phyloP scores from a whole-genome alignment of 2,797 vertebrate genomes.

The Silurus aristotelis region DNA sequence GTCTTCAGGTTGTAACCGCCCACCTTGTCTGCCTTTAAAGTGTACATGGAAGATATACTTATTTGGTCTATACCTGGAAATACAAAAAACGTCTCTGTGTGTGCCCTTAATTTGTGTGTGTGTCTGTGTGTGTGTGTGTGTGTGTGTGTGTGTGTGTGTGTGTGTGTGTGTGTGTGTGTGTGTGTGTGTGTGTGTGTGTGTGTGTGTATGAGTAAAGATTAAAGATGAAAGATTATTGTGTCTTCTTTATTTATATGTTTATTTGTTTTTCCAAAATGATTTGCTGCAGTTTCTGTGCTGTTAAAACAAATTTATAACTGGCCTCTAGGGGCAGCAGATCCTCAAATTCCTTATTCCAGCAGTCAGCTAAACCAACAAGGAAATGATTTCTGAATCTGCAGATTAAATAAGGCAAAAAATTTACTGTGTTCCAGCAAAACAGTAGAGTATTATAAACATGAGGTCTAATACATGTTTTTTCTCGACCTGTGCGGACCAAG shows the following conservation, averaged over 20 bases:
- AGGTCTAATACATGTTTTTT: conserved; percentile 10
- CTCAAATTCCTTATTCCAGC: conserved; percentile 26
- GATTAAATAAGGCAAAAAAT: conserved; percentile 22
- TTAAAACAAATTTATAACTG: neutral
- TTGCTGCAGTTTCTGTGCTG: neutral
- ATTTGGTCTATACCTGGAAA: neutral
- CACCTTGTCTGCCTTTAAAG: conserved; percentile 4
- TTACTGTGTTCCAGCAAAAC: conserved; percentile 4
- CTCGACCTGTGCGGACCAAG: conserved; percentile 1
- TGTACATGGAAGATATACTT: conserved; percentile 9
- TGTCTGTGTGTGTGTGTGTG: neutral
- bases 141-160: neutral
- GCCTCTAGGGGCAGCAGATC: conserved; percentile 44
- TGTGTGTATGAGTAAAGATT: too few species aligned
- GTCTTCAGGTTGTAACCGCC: neutral
- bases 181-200: too few species aligned
- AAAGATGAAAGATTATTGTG: too few species aligned
- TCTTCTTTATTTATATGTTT: too few species aligned
- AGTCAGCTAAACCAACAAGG: conserved; percentile 19
- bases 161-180: neutral
- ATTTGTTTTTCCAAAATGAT: conserved; percentile 27
- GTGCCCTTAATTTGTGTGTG: neutral
- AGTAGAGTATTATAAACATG: conserved; percentile 20
- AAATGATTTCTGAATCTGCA: conserved; percentile 24
- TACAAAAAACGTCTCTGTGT: neutral